A percentile compares a stretch with the other conserved stretches of the same genome.
Conservation (phyloP, 2,797 vertebrate species). For the Lacerta viridis region DNA sequence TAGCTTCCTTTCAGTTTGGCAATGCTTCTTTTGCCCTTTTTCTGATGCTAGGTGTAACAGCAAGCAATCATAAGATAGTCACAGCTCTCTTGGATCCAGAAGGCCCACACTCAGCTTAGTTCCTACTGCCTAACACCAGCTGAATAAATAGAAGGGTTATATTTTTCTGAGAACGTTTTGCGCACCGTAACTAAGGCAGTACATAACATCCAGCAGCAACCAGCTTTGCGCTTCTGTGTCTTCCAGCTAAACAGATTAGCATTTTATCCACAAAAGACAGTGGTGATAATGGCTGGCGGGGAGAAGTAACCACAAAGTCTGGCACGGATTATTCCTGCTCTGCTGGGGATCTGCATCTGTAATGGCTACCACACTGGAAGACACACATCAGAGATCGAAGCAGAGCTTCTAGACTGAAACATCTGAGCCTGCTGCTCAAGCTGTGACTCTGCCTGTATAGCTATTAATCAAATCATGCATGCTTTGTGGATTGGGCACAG, state of each 20-base stretch:
- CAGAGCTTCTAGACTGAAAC: background rate
- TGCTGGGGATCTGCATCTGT: constrained; percentile 8
- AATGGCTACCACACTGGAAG: background rate
- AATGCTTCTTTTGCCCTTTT: too few relatives aligned
- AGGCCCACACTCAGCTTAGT: background rate
- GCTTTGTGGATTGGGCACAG: background rate
- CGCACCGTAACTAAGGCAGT: background rate
- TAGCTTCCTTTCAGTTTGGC: too few relatives aligned
- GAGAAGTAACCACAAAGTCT: constrained; percentile 13
- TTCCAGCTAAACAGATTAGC: constrained; percentile 6
- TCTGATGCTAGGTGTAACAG: background rate
- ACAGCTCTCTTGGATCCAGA: background rate
- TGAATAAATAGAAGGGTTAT: background rate
- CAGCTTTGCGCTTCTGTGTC: constrained; percentile 2
- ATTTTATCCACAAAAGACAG: background rate
- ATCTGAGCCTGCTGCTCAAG: background rate
- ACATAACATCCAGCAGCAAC: background rate
- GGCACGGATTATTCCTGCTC: background rate
- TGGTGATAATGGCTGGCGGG: background rate
- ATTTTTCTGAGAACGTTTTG: background rate
- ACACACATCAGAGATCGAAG: constrained; percentile 2
- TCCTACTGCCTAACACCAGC: background rate
- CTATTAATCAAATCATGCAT: constrained; percentile 4
- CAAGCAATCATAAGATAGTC: background rate
- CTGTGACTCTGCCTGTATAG: background rate